These are phyloP conservation scores for Helicoverpa assulta DNA, from an alignment of 2,888 invertebrate genomes.

Conservation along the genomic window DNA sequence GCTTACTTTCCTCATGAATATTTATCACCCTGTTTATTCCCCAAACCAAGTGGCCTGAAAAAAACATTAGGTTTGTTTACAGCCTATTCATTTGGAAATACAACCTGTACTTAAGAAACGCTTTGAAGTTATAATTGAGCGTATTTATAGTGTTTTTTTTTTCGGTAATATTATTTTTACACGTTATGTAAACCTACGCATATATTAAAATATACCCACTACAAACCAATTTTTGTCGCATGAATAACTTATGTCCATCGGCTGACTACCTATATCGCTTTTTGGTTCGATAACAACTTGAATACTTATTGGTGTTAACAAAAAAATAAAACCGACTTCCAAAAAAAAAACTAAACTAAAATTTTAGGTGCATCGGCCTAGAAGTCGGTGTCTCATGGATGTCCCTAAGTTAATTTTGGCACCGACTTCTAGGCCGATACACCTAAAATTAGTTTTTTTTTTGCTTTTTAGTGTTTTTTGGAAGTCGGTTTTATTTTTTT, in stretches of 20 bases:
- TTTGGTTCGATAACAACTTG: conserved; percentile 1
- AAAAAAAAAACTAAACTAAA: no score
- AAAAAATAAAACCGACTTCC: no score
- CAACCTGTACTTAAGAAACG: conserved; percentile 57
- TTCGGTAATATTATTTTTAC: conserved; percentile 44
- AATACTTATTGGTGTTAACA: not conserved
- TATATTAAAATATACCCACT: conserved; percentile 14
- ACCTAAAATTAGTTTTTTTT: no score
- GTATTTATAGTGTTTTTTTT: conserved; percentile 48
- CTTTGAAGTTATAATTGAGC: conserved; percentile 63
- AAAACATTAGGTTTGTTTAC: conserved; percentile 71
- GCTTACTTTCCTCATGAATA: conserved; percentile 87
- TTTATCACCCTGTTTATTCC: conserved; percentile 83
- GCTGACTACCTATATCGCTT: not conserved
- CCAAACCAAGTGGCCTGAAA: conserved; percentile 72
- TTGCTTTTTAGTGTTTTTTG: no score
- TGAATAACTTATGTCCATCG: conserved; percentile 19
- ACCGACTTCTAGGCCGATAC: no score
- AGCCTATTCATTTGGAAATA: conserved; percentile 67
- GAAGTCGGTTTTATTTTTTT: no score
- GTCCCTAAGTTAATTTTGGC: no score
- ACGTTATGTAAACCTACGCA: conserved; percentile 18
- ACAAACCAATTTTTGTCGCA: conserved; percentile 4
- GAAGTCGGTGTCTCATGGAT: no score
- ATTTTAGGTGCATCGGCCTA: no score